Percentiles rank a stretch among this genome's conserved stretches.
phyloP scores from a whole-genome alignment of 2,888 invertebrate species.

The Latrodectus hesperus region DNA sequence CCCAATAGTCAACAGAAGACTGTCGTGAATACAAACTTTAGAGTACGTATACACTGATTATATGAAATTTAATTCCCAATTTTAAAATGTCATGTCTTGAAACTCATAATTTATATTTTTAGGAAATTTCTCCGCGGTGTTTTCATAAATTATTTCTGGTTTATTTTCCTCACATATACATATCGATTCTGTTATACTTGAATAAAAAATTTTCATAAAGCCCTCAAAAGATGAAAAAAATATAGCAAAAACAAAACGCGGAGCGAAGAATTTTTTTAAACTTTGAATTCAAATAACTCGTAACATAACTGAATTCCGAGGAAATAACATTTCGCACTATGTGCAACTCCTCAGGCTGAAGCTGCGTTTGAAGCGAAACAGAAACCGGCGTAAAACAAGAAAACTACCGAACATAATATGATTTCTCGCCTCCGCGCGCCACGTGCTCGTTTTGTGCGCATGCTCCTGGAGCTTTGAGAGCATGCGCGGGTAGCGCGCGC shows the following conservation, averaged over 20 bases:
- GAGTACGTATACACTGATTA: too few relatives aligned
- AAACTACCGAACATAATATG: slow-evolving; percentile 30
- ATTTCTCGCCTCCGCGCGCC: slow-evolving; percentile 61
- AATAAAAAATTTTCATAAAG: too few relatives aligned
- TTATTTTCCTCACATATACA: too few relatives aligned
- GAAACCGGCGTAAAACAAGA: slow-evolving; percentile 36
- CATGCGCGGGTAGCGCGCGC: slow-evolving; percentile 61
- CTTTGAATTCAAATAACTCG: slow-evolving; percentile 1
- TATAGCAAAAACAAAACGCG: neutral
- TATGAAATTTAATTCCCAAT: too few relatives aligned
- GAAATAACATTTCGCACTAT: neutral
- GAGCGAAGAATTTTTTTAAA: neutral
- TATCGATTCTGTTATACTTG: too few relatives aligned
- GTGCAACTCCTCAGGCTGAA: neutral
- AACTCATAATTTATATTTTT: too few relatives aligned
- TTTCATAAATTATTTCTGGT: too few relatives aligned
- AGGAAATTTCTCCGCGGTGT: too few relatives aligned
- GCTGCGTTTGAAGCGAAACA: neutral
- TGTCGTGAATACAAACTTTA: too few relatives aligned
- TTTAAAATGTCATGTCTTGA: too few relatives aligned
- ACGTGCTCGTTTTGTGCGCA: slow-evolving; percentile 52
- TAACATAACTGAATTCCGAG: neutral
- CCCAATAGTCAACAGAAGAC: too few relatives aligned
- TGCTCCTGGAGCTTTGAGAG: neutral
- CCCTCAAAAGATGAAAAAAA: too few relatives aligned